These are phyloP conservation scores for Uromys caudimaculatus DNA, from an alignment of 2,797 vertebrate species.

Conservation along the genomic window DNA sequence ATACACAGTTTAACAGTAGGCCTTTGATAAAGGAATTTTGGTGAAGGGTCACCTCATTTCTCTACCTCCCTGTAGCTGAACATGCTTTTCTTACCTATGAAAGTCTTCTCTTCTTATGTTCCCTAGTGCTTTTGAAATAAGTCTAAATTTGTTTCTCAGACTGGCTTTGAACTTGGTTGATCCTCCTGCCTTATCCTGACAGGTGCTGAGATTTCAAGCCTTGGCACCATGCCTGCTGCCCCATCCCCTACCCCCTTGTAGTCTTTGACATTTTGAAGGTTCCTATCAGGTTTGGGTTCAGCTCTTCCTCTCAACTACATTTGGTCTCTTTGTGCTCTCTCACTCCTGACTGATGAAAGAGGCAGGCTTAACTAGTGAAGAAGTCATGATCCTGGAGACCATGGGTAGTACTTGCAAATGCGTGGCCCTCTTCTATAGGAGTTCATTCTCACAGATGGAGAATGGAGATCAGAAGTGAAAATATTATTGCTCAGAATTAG, in stretches of 20 bases:
- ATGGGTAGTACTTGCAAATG: constrained; percentile 22
- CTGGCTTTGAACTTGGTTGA: not conserved
- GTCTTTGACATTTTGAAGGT: constrained; percentile 14
- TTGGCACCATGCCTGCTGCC: not conserved
- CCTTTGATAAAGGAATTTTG: constrained; percentile 44
- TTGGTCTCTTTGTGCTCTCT: constrained; percentile 46
- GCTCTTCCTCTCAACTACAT: constrained; percentile 10
- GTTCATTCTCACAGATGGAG: constrained; percentile 58
- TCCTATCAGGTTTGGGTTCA: constrained; percentile 28
- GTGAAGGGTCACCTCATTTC: not conserved
- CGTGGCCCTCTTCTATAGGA: constrained; percentile 30
- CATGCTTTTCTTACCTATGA: constrained; percentile 32
- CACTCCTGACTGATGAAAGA: constrained; percentile 64
- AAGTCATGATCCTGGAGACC: constrained; percentile 73
- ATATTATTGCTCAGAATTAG: constrained; percentile 46
- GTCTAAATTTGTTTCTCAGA: not conserved
- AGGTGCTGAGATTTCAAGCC: not conserved
- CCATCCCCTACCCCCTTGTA: no score
- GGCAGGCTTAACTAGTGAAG: constrained; percentile 77
- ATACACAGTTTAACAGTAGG: not conserved
- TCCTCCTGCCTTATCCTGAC: not conserved
- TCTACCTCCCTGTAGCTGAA: not conserved
- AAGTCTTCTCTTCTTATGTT: not conserved
- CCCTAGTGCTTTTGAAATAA: not conserved
- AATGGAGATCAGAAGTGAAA: constrained; percentile 60